Base-by-base conservation (phyloP, 2,888 invertebrate genomes). In the Rhamphomyia laevipes region DNA sequence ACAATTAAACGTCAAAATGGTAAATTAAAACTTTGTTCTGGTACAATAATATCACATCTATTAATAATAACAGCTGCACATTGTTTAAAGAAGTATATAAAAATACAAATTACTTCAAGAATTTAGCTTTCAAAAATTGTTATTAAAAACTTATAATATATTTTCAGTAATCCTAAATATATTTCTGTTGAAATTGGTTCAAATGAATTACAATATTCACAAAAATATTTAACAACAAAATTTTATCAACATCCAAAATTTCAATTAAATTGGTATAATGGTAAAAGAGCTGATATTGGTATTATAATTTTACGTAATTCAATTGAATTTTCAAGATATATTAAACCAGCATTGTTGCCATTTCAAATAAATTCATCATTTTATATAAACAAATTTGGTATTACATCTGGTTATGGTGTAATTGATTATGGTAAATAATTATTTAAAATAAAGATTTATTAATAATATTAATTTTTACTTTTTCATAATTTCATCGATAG, bases 11-110 rank as follows among this genome's bases (percentile, higher is more conserved):
- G n/a, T 4, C 37, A 46, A 12, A 38, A 46, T 4, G 38, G 46
- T 10, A 16, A 15, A 21, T 13, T n/a, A 7, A 43, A 38, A 16
- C 23, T 43, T 7, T 50, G 50, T 31, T 38, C 38, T 47, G 50
- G 50, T 31, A 37, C 40, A 21, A 16, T 50, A 13, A 40, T 50
- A 35, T 43, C 50, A 6, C 37, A 37, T 15, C 10, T 30, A 3
- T n/a, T 30, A 6, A 43, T 50, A 21, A 9, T 50, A n/a, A 50
- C 50, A 4, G 46, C 40, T 4, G 50, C 46, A 9, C 50, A 50
- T 15, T 50, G 50, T 37, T 35, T 49, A 21, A 43, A 46, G 13
- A 35, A n/a, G 35, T 35, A 35, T 13, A 35, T n/a, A 5, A 13
- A 35, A 30, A 30, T 30, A 30, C 30, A n/a, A 5, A 35, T 13